These are phyloP conservation scores for Steinernema scapterisci DNA, from an alignment of 2,888 invertebrate genomes.

Conservation along the genomic window DNA sequence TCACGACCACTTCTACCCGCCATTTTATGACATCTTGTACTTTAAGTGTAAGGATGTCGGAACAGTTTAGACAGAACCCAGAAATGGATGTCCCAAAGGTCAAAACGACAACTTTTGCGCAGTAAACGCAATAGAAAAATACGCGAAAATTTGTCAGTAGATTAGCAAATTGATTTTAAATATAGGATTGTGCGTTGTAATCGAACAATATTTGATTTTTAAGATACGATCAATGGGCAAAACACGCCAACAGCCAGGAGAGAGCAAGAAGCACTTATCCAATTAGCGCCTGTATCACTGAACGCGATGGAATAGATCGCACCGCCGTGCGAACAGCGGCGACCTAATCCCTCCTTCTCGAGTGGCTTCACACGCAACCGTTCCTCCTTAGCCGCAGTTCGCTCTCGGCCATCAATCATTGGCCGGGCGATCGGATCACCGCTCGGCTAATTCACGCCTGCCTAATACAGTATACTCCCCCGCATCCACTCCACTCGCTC, in stretches of 20 bases:
- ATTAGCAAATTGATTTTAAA: no score
- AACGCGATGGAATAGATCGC: neutral
- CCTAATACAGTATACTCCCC: slow-evolving; percentile 26
- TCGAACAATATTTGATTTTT: no score
- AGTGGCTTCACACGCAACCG: slow-evolving; percentile 30
- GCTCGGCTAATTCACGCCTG: slow-evolving; percentile 30
- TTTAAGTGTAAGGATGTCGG: no score
- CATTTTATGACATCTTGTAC: no score
- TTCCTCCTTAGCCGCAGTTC: slow-evolving; percentile 1
- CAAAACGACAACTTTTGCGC: no score
- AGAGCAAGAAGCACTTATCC: slow-evolving; percentile 10
- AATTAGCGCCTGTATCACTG: slow-evolving; percentile 20
- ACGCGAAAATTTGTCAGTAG: no score
- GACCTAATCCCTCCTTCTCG: slow-evolving; percentile 23
- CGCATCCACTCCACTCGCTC: slow-evolving; percentile 5
- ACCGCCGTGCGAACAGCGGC: slow-evolving; percentile 2
- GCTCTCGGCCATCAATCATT: slow-evolving; percentile 14
- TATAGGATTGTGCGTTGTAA: no score
- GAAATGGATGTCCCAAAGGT: no score
- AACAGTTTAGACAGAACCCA: no score
- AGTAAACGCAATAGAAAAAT: no score
- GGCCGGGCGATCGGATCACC: slow-evolving; percentile 27
- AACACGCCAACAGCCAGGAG: neutral
- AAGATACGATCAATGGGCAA: neutral
- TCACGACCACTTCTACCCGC: no score